Conservation (phyloP, 1,140 invertebrate genomes). For the Papilio aristodemus region DNA sequence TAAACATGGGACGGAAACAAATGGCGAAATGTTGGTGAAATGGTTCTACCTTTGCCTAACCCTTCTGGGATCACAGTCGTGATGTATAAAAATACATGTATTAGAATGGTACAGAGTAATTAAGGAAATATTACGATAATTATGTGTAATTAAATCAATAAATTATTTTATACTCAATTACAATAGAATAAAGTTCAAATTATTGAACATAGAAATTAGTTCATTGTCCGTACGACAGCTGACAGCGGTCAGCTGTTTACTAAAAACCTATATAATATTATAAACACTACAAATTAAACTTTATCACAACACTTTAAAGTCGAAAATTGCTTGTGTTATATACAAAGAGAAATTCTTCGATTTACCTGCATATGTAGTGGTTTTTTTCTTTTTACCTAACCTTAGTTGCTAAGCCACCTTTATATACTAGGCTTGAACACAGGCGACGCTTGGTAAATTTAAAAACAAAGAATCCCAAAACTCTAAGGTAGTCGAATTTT, state of each 20-base stretch:
- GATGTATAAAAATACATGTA: too few relatives aligned
- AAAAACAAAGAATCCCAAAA: too few relatives aligned
- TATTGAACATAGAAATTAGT: neutral
- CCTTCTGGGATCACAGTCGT: too few relatives aligned
- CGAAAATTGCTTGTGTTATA: neutral
- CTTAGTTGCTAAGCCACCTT: slow-evolving; percentile 4
- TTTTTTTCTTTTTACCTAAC: neutral
- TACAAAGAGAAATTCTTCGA: neutral
- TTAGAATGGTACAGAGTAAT: too few relatives aligned
- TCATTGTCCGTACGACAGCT: slow-evolving; percentile 32
- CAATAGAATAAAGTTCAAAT: slow-evolving; percentile 5
- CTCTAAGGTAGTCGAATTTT: too few relatives aligned
- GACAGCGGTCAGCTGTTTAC: slow-evolving; percentile 35
- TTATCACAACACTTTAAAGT: neutral
- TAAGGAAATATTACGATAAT: too few relatives aligned
- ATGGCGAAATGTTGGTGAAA: too few relatives aligned
- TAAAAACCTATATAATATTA: slow-evolving; percentile 11
- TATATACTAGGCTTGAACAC: neutral
- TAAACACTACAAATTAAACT: neutral
- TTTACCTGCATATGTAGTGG: neutral
- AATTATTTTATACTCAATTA: slow-evolving; percentile 24
- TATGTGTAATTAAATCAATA: too few relatives aligned
- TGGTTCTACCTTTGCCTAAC: too few relatives aligned
- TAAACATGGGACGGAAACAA: too few relatives aligned
- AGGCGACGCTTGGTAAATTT: neutral